Base-by-base conservation (phyloP, 2,888 invertebrate genomes). In the Phanerotoma sp. region DNA sequence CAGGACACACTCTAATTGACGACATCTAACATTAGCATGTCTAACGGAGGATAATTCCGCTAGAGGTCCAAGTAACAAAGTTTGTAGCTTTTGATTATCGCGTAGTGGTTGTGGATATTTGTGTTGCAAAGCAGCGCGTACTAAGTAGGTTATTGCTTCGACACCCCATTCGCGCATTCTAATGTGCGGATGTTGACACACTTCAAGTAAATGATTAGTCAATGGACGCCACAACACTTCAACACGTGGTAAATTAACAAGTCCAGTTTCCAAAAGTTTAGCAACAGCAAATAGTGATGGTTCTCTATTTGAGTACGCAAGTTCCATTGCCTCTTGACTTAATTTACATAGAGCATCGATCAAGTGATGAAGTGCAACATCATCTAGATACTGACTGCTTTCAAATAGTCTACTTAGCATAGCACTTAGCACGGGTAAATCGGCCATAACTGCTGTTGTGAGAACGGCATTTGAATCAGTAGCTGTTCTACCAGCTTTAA, bases 91-190 rank as follows among this genome's bases (percentile, higher is more conserved):
- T 81, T 93, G 89, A 69, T 93, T 93, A 65, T 92, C 90, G 47
- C 89, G 86, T 2, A 90, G 82, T 0, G 93, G 92, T 57, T 91
- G 84, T 10, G 85, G 85, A 74, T 93, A 92, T 72, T 92, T 91
- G 73, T 89, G 90, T 64, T 89, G 89, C 62, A 97, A 83, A 3
- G 96, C 95, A 0, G 93, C 89, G 75, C 92, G 93, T 0, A 97
- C 94, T 42, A 98, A 80, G 72, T 93, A 93, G 0, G 97, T 96
- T 50, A 98, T 87, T 0, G 96, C 96, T 78, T 96, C 96, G 0
- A 96, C 96, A 0, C 97, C 97, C 96, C 96, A 98, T 76, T 96
- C 96, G 32, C 98, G 81, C 93, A 98, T 93, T 60, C 93, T 81
- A 62, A 93, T 91, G 70, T 94, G 95, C 0, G 96, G 93, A 79